A percentile compares a stretch with the other conserved stretches of the same genome.
Conservation (phyloP, 2,113 vertebrate species). For the Callorhinus ursinus region DNA sequence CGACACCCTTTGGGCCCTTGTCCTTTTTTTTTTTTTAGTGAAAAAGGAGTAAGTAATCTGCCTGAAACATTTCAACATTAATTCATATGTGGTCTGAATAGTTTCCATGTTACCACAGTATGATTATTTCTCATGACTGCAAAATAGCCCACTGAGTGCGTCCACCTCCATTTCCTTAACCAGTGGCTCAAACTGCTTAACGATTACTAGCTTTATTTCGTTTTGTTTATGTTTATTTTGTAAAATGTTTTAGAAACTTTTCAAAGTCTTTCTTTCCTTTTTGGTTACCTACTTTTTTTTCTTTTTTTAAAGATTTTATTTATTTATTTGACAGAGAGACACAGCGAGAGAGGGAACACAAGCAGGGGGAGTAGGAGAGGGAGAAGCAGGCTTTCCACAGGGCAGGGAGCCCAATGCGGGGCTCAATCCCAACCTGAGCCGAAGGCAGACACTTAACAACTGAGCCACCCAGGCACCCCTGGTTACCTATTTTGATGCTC, state of each 20-base stretch:
- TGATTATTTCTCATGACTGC: background rate
- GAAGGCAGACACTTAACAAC: too few relatives aligned
- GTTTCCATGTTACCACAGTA: background rate
- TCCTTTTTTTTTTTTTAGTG: background rate
- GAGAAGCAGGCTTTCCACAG: too few relatives aligned
- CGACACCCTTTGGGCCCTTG: background rate
- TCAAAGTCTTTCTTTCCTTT: conserved; percentile 13
- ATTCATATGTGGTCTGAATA: background rate
- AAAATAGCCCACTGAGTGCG: background rate
- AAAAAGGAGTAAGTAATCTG: background rate
- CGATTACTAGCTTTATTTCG: background rate
- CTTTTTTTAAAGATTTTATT: too few relatives aligned
- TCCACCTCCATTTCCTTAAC: conserved; percentile 27
- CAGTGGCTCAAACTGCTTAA: background rate
- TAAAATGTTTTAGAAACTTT: conserved; percentile 21
- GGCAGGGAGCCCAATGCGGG: too few relatives aligned
- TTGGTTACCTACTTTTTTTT: background rate
- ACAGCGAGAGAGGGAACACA: too few relatives aligned
- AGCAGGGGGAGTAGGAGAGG: too few relatives aligned
- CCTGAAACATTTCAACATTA: background rate
- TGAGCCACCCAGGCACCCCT: background rate
- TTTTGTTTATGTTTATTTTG: background rate
- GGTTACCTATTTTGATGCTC: background rate
- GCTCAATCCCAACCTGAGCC: too few relatives aligned
- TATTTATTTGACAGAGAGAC: too few relatives aligned